phyloP scores from a whole-genome alignment of 2,797 vertebrate species.

The Uromys caudimaculatus region DNA sequence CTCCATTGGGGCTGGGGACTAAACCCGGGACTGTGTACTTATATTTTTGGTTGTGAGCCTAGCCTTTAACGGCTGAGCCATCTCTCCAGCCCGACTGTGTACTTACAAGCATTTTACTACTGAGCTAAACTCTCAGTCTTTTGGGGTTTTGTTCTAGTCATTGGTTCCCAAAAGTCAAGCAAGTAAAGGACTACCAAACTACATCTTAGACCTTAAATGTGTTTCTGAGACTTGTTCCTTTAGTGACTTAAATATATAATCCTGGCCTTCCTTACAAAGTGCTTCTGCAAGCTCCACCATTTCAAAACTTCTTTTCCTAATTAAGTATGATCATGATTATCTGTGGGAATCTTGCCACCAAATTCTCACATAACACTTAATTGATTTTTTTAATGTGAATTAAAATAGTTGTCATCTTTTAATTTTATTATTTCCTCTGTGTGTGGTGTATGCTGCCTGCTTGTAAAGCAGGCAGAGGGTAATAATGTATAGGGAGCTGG shows the following conservation, averaged over 20 bases:
- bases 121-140: background rate
- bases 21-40: background rate
- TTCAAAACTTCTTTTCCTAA: slow-evolving; percentile 12
- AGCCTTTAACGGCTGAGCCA: too few relatives aligned
- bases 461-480: background rate
- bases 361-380: background rate
- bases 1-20: too few relatives aligned
- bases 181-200: background rate
- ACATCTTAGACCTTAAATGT: background rate
- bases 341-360: slow-evolving; percentile 36
- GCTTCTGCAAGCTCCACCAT: background rate
- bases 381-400: background rate
- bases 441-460: background rate
- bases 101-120: background rate
- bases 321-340: slow-evolving; percentile 12
- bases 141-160: background rate
- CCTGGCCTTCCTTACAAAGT: slow-evolving; percentile 32
- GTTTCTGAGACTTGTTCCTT: background rate
- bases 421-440: background rate
- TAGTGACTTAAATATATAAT: slow-evolving; percentile 49
- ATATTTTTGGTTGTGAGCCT: too few relatives aligned
- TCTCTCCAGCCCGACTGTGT: too few relatives aligned
- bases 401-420: slow-evolving; percentile 41
- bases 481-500: background rate
- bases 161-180: background rate